Evolutionary conservation across 1,140 invertebrate species (phyloP), one percentile per base, ranked within the genome.

Genomic region (Brachionus angularis): DNA sequence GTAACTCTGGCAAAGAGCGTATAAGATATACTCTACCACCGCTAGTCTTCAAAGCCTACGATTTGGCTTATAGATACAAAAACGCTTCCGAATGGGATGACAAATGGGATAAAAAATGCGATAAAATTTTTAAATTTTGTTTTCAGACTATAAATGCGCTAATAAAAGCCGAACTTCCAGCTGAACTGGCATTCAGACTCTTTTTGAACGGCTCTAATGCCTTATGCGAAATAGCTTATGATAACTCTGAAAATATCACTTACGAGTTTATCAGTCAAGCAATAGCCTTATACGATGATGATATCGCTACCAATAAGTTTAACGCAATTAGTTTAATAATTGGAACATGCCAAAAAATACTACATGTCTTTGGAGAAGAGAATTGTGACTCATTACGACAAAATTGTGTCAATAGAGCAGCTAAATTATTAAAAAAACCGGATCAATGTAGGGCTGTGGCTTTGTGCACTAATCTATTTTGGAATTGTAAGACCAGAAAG

Each of bases 241-340:
- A 93, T 74, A 93, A 94, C 78, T 89, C 92, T 78, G 93, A 97
- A 83, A 91, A 92, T 39, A 89, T 98, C 0, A 93, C 94, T 0
- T 98, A 99, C 81, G 96, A 99, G 81, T 99, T 96, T 77, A 88
- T 98, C 78, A 96, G 95, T 25, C 94, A 97, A 85, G 93, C 93
- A 0, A 97, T 98, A 81, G 93, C 93, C 0, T 83, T 99, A 53
- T 98, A 98, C 76, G 96, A 98, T 80, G 96, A 99, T 79, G 96
- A 98, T 5, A 96, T 98, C 78, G 95, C 91, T 50, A 96, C 96
- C 79, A 91, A 93, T 29, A 95, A 98, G 79, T 82, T 98, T 49
- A 89, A 93, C 1, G 93, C 93, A 16, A 93, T 99, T 49, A 93
- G 91, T 0, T 83, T 98, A 1, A 93, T 98, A 33, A 93, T 96